Evolutionary conservation across 2,888 invertebrate genomes (phyloP).

Genomic region (Cryptus armator): DNA sequence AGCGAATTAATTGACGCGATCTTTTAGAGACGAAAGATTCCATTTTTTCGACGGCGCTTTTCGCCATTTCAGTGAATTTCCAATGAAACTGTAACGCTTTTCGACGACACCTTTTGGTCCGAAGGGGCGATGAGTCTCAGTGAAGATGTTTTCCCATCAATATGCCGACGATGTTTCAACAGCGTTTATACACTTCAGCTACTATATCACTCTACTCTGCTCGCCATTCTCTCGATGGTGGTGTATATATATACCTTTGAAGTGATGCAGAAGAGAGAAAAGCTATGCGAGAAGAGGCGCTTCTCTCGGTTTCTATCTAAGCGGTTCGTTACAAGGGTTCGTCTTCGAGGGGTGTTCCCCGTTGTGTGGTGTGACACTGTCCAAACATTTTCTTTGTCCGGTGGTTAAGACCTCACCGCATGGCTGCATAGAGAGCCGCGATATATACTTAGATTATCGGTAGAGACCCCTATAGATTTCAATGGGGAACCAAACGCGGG

Average conservation of each 20-base stretch:
- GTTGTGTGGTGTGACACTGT: slow-evolving; percentile 83
- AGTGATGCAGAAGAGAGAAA: slow-evolving; percentile 56
- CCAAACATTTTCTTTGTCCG: slow-evolving; percentile 85
- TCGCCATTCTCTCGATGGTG: neutral
- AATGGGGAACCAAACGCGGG: slow-evolving; percentile 36
- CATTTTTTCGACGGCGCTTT: neutral
- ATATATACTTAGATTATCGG: slow-evolving; percentile 79
- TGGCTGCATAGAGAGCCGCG: slow-evolving; percentile 77
- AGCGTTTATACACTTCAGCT: neutral
- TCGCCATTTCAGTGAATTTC: neutral
- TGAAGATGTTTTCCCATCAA: slow-evolving; percentile 16
- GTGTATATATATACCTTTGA: slow-evolving; percentile 45
- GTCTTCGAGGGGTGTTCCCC: slow-evolving; percentile 78
- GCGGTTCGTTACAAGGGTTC: slow-evolving; percentile 71
- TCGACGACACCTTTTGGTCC: neutral
- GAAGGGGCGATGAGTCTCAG: neutral
- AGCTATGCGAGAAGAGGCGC: slow-evolving; percentile 47
- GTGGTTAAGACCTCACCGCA: slow-evolving; percentile 82
- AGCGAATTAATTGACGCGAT: neutral
- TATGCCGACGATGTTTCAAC: slow-evolving; percentile 53
- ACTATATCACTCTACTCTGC: neutral
- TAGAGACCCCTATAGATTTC: slow-evolving; percentile 73
- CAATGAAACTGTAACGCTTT: neutral
- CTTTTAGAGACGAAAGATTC: neutral
- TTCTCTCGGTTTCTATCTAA: slow-evolving; percentile 54